Evolutionary conservation across 2,888 invertebrate genomes (phyloP), one percentile per base, ranked within the genome.

Genomic region (Clostera curtula): DNA sequence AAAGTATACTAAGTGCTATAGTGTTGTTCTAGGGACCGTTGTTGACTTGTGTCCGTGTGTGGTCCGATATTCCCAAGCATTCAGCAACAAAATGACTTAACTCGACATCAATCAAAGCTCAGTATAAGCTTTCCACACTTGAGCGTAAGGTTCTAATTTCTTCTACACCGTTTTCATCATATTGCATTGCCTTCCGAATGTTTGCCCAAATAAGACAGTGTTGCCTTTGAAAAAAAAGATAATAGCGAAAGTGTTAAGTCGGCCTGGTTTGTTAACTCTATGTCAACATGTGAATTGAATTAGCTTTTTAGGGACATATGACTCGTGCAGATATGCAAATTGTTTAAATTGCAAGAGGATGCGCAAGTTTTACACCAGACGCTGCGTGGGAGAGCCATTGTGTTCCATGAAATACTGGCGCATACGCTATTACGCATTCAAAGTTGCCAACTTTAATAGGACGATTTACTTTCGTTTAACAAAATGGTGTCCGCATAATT

Each of bases 1-100:
- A 62, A 77, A 80, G 66, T 77, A 71, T 71, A 77, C 74, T 77
- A 76, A 80, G 72, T 76, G 77, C 63, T 67, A 67, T 69, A 64
- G 62, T 80, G 80, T 82, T 80, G 73, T 83, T 77, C 72, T 73
- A 73, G 60, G 71, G 71, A 57, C 65, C 70, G 49, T 64, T 72
- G 69, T 71, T 76, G 75, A 75, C 74, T 72, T 56, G 59, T 61
- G 61, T 56, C 63, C 73, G 82, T 82, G 82, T 83, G 82, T 83
- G 82, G 82, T 83, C 82, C 70, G 49, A 56, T 56, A 47, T 47
- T 44, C 49, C 40, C 39, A 46, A 34, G 36, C 25, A 24, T 29
- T 35, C 36, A 40, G 19, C 30, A 36, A 31, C 34, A 41, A 40
- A 49, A 45, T 29, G 45, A 29, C 26, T 32, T 25, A 58, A 43